These are phyloP conservation scores for Hoplodrina ambigua DNA, from an alignment of 2,888 invertebrate species.

Conservation along the genomic window DNA sequence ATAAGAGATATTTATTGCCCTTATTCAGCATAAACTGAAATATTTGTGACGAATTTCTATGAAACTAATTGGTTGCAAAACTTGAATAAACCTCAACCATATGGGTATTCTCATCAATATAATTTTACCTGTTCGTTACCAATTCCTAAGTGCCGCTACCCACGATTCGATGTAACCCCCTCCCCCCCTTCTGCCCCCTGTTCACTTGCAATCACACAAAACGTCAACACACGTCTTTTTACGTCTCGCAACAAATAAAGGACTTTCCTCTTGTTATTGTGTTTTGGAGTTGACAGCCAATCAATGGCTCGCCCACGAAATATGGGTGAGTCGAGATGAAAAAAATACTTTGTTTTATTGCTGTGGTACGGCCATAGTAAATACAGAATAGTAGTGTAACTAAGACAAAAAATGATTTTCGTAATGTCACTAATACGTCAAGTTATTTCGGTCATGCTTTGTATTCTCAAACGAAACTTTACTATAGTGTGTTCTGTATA, in stretches of 20 bases:
- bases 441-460: no score
- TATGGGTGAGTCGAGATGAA: slow-evolving; percentile 65
- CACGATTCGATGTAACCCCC: not conserved
- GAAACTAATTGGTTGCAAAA: not conserved
- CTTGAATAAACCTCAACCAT: not conserved
- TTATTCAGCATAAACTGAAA: no score
- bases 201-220: slow-evolving; percentile 53
- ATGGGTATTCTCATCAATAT: slow-evolving; percentile 11
- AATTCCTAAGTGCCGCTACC: slow-evolving; percentile 4
- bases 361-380: slow-evolving; percentile 22
- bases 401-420: no score
- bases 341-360: slow-evolving; percentile 67
- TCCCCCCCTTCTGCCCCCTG: not conserved
- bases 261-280: slow-evolving; percentile 70
- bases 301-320: slow-evolving; percentile 71
- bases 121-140: not conserved
- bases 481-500: no score
- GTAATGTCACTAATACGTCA: no score
- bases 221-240: slow-evolving; percentile 66
- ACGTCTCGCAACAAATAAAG: slow-evolving; percentile 69
- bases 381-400: slow-evolving; percentile 14
- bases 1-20: no score
- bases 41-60: not conserved
- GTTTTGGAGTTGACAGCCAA: slow-evolving; percentile 75
- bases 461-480: no score